Base-by-base conservation (phyloP, 2,113 vertebrate species). In the Nibea coibor region DNA sequence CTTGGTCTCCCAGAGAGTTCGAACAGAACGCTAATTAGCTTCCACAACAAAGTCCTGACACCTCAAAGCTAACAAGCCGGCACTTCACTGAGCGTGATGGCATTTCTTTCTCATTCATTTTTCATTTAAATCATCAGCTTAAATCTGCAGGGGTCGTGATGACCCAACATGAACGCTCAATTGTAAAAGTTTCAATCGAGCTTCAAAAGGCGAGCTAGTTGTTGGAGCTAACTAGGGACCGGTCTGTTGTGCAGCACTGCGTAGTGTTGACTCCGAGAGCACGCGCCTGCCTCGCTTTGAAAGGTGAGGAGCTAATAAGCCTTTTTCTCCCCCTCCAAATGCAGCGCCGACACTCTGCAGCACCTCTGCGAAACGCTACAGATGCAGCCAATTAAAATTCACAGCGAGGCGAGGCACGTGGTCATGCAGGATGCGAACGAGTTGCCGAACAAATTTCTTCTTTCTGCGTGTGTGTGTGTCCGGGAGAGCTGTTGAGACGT, bases 281-380 rank as follows among this genome's bases (percentile, higher is more conserved):
- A 4, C 24, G 42, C 61, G 67, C 51, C 78, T 35, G 57, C 70
- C 67, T 72, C 16, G 48, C 73, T 87, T 67, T 81, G 47, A 81
- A 89, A 88, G 72, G 80, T 86, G 89, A 81, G 74, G 26, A 77
- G 73, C 84, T 88, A 87, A 90, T 82, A 81, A 84, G 86, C 24
- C 63, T 53, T 45, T 59, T 53, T 53, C 17, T 8, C 43, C 56
- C 35, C 35, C 7, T 35, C 58, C 35, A 50, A 68, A 56, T 54
- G 54, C n/a, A 58, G 70, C 22, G 2, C 67, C 4, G 4, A 57
- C 39, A 53, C 47, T 61, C 56, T 2, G 69, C 72, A 53, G 54
- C 72, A 24, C 76, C 58, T 77, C 79, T 10, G 43, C 59, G 70
- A 71, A 78, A 74, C 51, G 43, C 66, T 48, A 75, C 73, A 83